Evolutionary conservation across 2,113 vertebrate species (phyloP).

Genomic region (Girardinichthys multiradiatus): DNA sequence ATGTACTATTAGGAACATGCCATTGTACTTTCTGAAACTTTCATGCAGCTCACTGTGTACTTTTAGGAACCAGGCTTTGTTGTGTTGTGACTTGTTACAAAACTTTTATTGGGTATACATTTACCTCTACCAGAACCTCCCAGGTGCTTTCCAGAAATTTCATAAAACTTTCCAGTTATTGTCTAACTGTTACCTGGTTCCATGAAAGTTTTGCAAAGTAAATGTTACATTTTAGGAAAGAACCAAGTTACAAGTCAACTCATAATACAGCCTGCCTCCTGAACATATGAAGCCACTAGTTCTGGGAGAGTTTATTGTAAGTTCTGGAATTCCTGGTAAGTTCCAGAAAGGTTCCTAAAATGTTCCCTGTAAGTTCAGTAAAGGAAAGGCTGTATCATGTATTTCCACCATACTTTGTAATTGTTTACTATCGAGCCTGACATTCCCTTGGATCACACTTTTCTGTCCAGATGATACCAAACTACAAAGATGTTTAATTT

Average conservation of each 20-base stretch:
- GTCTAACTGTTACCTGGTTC: too few species aligned
- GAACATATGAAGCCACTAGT: neutral
- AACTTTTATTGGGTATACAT: neutral
- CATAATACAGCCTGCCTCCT: neutral
- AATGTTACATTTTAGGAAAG: too few species aligned
- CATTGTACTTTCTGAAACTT: neutral
- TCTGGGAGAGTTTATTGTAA: neutral
- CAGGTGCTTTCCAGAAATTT: neutral
- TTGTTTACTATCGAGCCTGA: constrained; percentile 32
- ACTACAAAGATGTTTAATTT: constrained; percentile 35
- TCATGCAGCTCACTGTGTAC: neutral
- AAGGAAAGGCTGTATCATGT: neutral
- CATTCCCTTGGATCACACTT: constrained; percentile 30
- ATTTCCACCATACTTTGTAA: neutral
- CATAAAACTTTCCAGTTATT: too few species aligned
- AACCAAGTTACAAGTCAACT: neutral
- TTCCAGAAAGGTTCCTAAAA: neutral
- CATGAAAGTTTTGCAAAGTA: too few species aligned
- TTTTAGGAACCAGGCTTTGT: neutral
- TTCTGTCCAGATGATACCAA: constrained; percentile 28
- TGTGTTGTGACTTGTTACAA: neutral
- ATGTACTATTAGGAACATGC: neutral
- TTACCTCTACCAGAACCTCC: neutral
- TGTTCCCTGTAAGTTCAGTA: neutral
- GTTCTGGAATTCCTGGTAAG: neutral